phyloP scores from a whole-genome alignment of 2,113 vertebrate species.

The Dromaius novaehollandiae region DNA sequence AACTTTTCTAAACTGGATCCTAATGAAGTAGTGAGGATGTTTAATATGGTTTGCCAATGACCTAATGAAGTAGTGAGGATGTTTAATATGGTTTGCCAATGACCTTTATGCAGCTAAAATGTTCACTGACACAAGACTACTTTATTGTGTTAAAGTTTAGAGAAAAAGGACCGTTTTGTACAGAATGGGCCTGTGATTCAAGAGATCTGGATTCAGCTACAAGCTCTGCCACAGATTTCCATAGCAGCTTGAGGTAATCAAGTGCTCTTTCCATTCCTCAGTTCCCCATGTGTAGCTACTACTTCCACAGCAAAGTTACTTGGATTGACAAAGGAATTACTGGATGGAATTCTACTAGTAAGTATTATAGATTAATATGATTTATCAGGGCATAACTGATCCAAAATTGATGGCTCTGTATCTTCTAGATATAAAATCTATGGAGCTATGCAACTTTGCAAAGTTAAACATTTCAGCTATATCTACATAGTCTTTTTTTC shows the following conservation, averaged over 20 bases:
- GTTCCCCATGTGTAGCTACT: background rate
- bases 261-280: background rate
- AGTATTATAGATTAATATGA: background rate
- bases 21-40: background rate
- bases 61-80: background rate
- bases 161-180: background rate
- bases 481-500: constrained; percentile 18
- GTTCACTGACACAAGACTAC: background rate
- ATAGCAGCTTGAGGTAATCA: background rate
- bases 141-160: background rate
- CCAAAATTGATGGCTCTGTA: background rate
- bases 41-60: background rate
- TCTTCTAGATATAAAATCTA: background rate
- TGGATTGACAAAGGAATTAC: background rate
- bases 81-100: background rate
- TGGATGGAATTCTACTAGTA: background rate
- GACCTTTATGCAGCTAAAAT: background rate
- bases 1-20: background rate
- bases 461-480: constrained; percentile 3
- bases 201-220: background rate
- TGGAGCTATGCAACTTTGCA: background rate
- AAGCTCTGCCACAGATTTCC: background rate
- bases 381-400: background rate
- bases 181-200: background rate
- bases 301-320: background rate